A percentile compares a stretch with the other conserved stretches of the same genome.
phyloP scores from a whole-genome alignment of 2,113 vertebrate genomes.

The Alouatta palliata region DNA sequence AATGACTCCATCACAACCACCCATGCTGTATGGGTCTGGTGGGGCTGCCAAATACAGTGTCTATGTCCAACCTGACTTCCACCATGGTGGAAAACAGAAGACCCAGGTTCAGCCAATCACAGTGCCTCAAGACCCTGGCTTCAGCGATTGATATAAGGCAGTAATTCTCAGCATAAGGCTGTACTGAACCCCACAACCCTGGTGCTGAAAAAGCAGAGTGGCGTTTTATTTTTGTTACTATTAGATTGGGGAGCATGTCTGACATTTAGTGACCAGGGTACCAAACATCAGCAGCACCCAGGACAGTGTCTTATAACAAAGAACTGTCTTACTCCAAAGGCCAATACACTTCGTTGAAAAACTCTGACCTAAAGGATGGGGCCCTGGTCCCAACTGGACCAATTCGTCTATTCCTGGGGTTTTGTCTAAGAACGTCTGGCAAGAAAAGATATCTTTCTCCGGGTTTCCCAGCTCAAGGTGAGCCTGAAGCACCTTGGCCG shows the following conservation, averaged over 20 bases:
- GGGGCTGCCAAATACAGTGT: neutral
- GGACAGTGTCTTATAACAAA: neutral
- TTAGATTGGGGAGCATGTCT: neutral
- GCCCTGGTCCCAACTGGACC: neutral
- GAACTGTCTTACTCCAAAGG: neutral
- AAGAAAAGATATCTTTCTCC: neutral
- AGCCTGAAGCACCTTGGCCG: neutral
- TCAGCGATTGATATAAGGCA: neutral
- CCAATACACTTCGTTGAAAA: neutral
- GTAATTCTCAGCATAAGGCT: neutral
- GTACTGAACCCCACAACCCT: neutral
- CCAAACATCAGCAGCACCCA: neutral
- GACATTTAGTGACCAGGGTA: neutral
- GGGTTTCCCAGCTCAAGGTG: neutral
- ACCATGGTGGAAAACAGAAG: neutral
- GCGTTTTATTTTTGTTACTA: neutral
- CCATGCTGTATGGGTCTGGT: neutral
- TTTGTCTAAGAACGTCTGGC: slow-evolving; percentile 12
- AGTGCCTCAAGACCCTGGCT: neutral
- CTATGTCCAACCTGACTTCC: neutral
- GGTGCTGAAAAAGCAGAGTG: neutral
- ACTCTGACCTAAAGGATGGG: neutral
- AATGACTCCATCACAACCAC: slow-evolving; percentile 10
- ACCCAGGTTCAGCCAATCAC: neutral
- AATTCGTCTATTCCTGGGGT: neutral